These are phyloP conservation scores for Ovis aries DNA, from an alignment of 2,113 vertebrate species.

Conservation along the genomic window ARS-UI_Ramb_v3.0 NC_056067.1:61727501-61728000, in stretches of 20 bases:
- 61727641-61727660: background rate
- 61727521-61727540: background rate
- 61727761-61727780: background rate
- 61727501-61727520: background rate
- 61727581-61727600: background rate
- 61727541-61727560: rapidly evolving
- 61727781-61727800: background rate
- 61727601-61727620: background rate
- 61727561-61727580: background rate
- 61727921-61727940: slow-evolving; percentile 4
- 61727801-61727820: background rate
- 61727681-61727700: background rate
- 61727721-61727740: background rate
- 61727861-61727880: background rate
- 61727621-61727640: background rate
- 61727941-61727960: slow-evolving; percentile 90
- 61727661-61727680: background rate
- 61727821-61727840: background rate
- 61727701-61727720: background rate
- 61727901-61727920: background rate
- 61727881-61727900: background rate
- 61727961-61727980: slow-evolving; percentile 64
- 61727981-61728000: slow-evolving; percentile 88
- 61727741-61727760: background rate
- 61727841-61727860: background rate